Percentiles rank a stretch among this genome's conserved stretches.
phyloP scores from a whole-genome alignment of 2,113 vertebrate species.

The Oncorhynchus mykiss region DNA sequence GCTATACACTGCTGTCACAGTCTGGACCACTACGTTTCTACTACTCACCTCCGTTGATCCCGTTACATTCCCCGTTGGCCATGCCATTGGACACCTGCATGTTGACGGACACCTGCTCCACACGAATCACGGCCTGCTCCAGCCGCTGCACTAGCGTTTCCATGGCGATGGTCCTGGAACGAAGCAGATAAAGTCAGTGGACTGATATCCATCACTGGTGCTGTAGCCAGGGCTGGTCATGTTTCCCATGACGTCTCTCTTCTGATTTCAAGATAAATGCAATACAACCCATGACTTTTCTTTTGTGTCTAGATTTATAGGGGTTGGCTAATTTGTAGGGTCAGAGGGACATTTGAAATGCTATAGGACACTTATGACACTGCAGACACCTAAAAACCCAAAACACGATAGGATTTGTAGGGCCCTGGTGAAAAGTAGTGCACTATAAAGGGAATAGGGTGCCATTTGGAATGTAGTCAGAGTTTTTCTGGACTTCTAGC shows the following conservation, averaged over 20 bases:
- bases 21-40: background rate
- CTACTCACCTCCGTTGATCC: constrained; percentile 78
- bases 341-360: too few species aligned
- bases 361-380: too few species aligned
- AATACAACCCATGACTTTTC: too few species aligned
- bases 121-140: constrained; percentile 86
- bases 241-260: too few species aligned
- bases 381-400: too few species aligned
- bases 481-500: background rate
- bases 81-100: constrained; percentile 59
- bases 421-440: too few species aligned
- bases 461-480: background rate
- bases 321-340: too few species aligned
- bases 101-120: constrained; percentile 81
- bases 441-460: too few species aligned
- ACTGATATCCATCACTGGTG: background rate
- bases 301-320: too few species aligned
- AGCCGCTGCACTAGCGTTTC: constrained; percentile 86
- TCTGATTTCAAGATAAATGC: too few species aligned
- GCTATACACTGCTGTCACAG: background rate
- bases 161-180: constrained; percentile 70
- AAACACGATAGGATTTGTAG: too few species aligned
- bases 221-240: background rate
- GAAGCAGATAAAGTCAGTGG: background rate
- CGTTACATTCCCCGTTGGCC: constrained; percentile 65